Conservation (phyloP, 2,113 vertebrate species). For the Taurulus bubalis region DNA sequence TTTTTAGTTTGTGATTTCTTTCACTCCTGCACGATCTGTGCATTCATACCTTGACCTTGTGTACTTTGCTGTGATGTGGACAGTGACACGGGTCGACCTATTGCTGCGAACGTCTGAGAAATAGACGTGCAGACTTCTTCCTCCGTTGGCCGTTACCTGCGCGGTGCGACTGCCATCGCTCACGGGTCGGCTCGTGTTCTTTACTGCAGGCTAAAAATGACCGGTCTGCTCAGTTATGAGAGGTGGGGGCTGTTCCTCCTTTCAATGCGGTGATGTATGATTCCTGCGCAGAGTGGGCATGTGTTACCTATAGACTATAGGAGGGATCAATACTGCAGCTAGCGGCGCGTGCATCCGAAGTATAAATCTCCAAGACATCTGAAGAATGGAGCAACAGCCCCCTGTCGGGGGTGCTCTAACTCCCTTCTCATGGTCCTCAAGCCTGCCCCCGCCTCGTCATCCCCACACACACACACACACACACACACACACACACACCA, state of each 20-base stretch:
- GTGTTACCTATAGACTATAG: slow-evolving; percentile 62
- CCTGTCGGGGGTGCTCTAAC: slow-evolving; percentile 19
- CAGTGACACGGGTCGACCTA: background rate
- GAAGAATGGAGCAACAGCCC: slow-evolving; percentile 61
- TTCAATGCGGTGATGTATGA: slow-evolving; percentile 65
- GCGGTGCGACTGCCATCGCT: slow-evolving; percentile 27
- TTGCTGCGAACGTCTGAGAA: slow-evolving; percentile 26
- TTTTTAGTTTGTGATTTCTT: background rate
- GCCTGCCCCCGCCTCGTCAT: background rate
- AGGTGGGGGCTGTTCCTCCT: slow-evolving; percentile 58
- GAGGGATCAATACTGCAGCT: slow-evolving; percentile 73
- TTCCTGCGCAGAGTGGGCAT: slow-evolving; percentile 51
- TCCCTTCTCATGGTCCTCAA: slow-evolving; percentile 42
- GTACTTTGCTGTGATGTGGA: slow-evolving; percentile 7
- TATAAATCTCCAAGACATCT: slow-evolving; percentile 69
- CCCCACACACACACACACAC: background rate
- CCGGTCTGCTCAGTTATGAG: slow-evolving; percentile 41
- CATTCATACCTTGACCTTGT: background rate
- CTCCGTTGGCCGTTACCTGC: slow-evolving; percentile 1
- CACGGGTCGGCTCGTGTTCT: slow-evolving; percentile 47
- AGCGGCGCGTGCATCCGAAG: slow-evolving; percentile 53
- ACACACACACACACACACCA: background rate
- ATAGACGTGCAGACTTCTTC: slow-evolving; percentile 38
- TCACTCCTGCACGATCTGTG: background rate
- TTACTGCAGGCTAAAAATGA: slow-evolving; percentile 47